Conservation (phyloP, 2,113 vertebrate species). For the Myodes glareolus region DNA sequence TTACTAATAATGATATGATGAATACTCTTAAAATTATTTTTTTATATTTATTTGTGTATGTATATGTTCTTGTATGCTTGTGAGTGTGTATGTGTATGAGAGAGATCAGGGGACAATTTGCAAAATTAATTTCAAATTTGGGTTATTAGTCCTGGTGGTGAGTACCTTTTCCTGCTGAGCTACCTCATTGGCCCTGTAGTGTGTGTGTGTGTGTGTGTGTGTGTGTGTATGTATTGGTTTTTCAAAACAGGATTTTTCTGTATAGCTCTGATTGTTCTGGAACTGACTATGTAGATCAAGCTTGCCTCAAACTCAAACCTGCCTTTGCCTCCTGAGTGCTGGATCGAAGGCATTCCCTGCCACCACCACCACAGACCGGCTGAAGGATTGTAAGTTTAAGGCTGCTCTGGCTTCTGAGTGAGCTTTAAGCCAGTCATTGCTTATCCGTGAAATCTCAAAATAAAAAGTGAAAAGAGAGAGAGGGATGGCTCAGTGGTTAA, state of each 20-base stretch:
- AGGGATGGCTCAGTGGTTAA: background rate
- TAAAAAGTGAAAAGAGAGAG: background rate
- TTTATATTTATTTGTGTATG: background rate
- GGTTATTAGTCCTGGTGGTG: background rate
- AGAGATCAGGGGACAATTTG: background rate
- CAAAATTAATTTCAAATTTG: background rate
- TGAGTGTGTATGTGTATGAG: no score
- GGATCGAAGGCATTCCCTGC: background rate
- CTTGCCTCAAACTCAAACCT: background rate
- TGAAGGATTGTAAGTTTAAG: background rate
- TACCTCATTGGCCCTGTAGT: background rate
- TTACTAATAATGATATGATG: background rate
- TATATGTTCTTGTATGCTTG: background rate
- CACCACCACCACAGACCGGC: background rate
- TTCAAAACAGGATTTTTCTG: background rate
- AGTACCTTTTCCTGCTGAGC: background rate
- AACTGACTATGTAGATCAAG: background rate
- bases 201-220: background rate
- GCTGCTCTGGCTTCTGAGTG: background rate
- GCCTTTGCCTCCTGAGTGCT: background rate
- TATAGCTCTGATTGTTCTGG: background rate
- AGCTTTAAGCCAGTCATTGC: background rate
- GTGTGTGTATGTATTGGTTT: background rate
- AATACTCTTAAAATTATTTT: background rate
- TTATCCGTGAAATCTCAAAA: background rate